A percentile compares a stretch with the other conserved stretches of the same genome.
phyloP scores from a whole-genome alignment of 1,140 invertebrate genomes.

The Anoplolepis gracilipes region DNA sequence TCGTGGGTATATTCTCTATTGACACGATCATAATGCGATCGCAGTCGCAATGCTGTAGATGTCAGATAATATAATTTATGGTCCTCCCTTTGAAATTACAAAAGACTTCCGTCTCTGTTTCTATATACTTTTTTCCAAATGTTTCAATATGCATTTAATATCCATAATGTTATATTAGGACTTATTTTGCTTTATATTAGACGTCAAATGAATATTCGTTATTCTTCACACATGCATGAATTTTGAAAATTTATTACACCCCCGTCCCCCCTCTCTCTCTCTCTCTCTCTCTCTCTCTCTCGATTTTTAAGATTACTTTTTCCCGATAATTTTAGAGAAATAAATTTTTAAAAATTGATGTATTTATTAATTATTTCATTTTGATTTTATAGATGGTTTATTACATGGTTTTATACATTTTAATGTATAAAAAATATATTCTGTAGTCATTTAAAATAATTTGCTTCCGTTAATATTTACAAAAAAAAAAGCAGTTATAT shows the following conservation, averaged over 20 bases:
- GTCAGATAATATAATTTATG: not conserved
- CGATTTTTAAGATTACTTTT: not conserved
- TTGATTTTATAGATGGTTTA: not conserved
- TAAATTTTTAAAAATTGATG: not conserved
- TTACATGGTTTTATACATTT: slow-evolving; percentile 11
- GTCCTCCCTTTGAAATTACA: too few relatives aligned
- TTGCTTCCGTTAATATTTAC: not conserved
- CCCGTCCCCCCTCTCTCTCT: too few relatives aligned
- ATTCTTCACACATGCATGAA: not conserved
- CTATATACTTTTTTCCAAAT: too few relatives aligned
- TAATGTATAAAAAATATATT: not conserved
- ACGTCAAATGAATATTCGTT: not conserved
- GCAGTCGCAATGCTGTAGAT: not conserved
- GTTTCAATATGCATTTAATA: too few relatives aligned
- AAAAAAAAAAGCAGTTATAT: not conserved
- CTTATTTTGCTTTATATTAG: too few relatives aligned
- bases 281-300: too few relatives aligned
- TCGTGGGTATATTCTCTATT: slow-evolving; percentile 26
- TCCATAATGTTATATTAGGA: too few relatives aligned
- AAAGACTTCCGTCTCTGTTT: too few relatives aligned
- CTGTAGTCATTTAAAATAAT: not conserved
- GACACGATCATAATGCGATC: slow-evolving; percentile 31
- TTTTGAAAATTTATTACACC: not conserved
- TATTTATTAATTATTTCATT: not conserved
- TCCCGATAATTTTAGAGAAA: not conserved